Base-by-base conservation (phyloP, 1,140 invertebrate species). In the Tetramorium parvispinum region DNA sequence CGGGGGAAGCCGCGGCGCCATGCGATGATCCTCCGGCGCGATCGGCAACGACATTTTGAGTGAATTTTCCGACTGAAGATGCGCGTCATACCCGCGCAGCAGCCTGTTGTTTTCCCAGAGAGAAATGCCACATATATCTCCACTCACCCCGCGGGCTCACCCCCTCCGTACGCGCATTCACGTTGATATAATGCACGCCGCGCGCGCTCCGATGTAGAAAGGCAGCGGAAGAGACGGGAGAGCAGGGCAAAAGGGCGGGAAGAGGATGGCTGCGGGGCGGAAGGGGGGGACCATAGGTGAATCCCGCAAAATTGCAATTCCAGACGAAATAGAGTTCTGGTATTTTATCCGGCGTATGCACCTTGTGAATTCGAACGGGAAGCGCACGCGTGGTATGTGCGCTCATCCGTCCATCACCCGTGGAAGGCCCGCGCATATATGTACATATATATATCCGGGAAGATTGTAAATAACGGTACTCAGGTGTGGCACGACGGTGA, bases 391-490 rank as follows among this genome's bases (percentile, higher is more conserved):
- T 75, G 68, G 68, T 75, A 83, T 83, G 68, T 55, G 18, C 43
- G 87, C 85, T 81, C 59, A 81, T 55, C 89, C 85, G 89, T 92
- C 90, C 85, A 86, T 92, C 86, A 91, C 53, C 37, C 43, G 49
- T n/a, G 37, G n/a, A 49, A 73, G 70, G 10, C 11, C 7, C 24
- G 3, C 37, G 37, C 81, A 40, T 66, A 51, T 43, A 24, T 24
- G 27, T 59, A 10, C n/a, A 43, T 24, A 18, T 13, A 51, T 21
- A 65, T 78, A 65, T 68, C 65, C 53, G 76, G 49, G 59, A 68
- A 88, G 85, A 91, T 90, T 87, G 88, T 89, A 91, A 92, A 91
- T 92, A 92, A 92, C 85, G 85, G 83, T 55, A 68, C 77, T 79
- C 61, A 37, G 65, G 65, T 82, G 66, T 24, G 43, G 18, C 46